Conservation (phyloP, 2,888 invertebrate species). For the Hypomecis atomaria region DNA sequence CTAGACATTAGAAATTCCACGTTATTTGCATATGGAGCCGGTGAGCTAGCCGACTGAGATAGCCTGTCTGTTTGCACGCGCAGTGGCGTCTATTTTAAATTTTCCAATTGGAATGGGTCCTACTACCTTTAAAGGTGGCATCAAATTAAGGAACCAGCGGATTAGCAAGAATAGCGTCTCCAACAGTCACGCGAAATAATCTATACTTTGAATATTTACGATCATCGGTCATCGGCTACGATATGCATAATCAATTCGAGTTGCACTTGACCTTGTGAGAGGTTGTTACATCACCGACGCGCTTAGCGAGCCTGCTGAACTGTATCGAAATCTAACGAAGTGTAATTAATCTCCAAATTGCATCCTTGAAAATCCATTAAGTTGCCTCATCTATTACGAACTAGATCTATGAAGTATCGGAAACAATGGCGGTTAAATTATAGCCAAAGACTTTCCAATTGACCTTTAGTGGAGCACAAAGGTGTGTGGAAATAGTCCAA, state of each 20-base stretch:
- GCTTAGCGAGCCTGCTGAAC: constrained; percentile 32
- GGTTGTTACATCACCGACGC: constrained; percentile 54
- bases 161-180: constrained; percentile 9
- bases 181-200: constrained; percentile 37
- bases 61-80: constrained; percentile 42
- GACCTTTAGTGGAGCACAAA: constrained; percentile 72
- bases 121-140: constrained; percentile 9
- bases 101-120: background rate
- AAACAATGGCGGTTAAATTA: constrained; percentile 48
- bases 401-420: constrained; percentile 29
- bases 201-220: constrained; percentile 40
- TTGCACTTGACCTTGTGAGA: constrained; percentile 67
- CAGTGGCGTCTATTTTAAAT: constrained; percentile 9
- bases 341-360: constrained; percentile 26
- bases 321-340: constrained; percentile 25
- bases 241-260: constrained; percentile 58
- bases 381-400: constrained; percentile 39
- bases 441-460: constrained; percentile 67
- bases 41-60: constrained; percentile 59
- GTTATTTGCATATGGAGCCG: constrained; percentile 66
- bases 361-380: constrained; percentile 46
- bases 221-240: constrained; percentile 46
- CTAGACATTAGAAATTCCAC: constrained; percentile 56
- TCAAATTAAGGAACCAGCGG: constrained; percentile 14
- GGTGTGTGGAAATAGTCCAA: constrained; percentile 78